phyloP scores from a whole-genome alignment of 2,113 vertebrate species.

The Dascyllus trimaculatus region DNA sequence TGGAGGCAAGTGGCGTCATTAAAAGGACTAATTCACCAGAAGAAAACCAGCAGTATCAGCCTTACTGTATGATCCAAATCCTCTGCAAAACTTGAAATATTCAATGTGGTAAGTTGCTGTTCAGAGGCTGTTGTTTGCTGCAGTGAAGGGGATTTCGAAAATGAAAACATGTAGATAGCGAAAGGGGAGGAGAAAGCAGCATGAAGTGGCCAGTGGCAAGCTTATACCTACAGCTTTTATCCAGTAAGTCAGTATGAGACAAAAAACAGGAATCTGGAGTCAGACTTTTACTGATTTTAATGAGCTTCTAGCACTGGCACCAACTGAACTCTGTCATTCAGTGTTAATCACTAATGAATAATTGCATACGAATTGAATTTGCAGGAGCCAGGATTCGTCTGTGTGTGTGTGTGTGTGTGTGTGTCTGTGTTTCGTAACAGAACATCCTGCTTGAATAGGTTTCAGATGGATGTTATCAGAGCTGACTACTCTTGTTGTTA shows the following conservation, averaged over 20 bases:
- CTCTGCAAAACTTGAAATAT: too few relatives aligned
- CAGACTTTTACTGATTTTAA: constrained; percentile 1
- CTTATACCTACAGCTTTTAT: neutral
- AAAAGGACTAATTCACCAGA: too few relatives aligned
- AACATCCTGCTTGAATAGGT: constrained; percentile 40
- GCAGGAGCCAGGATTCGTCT: neutral
- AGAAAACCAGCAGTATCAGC: neutral
- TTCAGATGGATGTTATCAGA: constrained; percentile 51
- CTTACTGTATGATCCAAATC: too few relatives aligned
- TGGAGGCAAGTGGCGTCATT: too few relatives aligned
- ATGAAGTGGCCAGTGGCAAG: neutral
- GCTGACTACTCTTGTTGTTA: constrained; percentile 24
- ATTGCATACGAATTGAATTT: constrained; percentile 18
- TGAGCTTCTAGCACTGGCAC: constrained; percentile 15
- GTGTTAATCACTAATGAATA: constrained; percentile 23
- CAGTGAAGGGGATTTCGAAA: too few relatives aligned
- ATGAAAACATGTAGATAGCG: too few relatives aligned
- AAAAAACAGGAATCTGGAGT: constrained; percentile 19
- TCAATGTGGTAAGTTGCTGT: too few relatives aligned
- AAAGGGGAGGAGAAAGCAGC: too few relatives aligned
- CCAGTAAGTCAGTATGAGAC: neutral
- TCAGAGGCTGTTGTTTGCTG: too few relatives aligned
- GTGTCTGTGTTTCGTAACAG: constrained; percentile 26
- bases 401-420: neutral
- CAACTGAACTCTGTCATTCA: constrained; percentile 14